Evolutionary conservation across 1,140 invertebrate genomes (phyloP), one percentile per base, ranked within the genome.

Genomic region (Cardiocondyla obscurior): DNA sequence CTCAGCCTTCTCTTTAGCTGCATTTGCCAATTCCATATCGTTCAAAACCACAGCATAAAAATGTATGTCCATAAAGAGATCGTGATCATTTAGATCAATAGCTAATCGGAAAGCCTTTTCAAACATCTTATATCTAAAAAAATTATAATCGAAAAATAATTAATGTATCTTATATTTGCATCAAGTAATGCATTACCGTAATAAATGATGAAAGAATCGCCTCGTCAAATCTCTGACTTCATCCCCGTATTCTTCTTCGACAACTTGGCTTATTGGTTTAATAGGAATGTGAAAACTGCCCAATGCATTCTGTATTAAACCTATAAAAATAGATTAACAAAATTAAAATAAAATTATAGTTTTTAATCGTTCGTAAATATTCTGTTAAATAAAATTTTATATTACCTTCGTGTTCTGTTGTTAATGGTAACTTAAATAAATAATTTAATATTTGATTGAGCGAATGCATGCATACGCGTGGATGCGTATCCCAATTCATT

Each of bases 101-200:
- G 97, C 97, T 60, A 98, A 93, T 77, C 97, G 95, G 89, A 98
- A 97, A 10, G 98, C 97, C 90, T 98, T 98, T 90, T 98, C 97
- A 92, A 97, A 96, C 62, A 97, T 94, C 73, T 96, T 95, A 90
- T 97, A 96, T 82, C 97, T 97, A 83, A 8, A 83, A 82, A 81
- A 64, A 62, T 57, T 58, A 55, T 22, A 33, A 74, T 73, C 44
- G 44, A 57, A 53, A 57, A 79, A 19, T 44, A 28, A 19, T 36
- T 69, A 16, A 70, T n/a, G n/a, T n/a, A 12, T n/a, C 19, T 53
- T 36, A 58, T 6, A 36, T 76, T 46, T 8, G 4, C 7, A 49
- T 39, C 8, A 6, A 10, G 12, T 42, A 62, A 60, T 22, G 3
- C 82, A 85, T 87, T 90, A 96, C 96, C 96, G 95, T 33, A 98